Evolutionary conservation across 53 echinoderm and acorn worm genomes (phyloP).

Genomic region (Antedon mediterranea): DNA sequence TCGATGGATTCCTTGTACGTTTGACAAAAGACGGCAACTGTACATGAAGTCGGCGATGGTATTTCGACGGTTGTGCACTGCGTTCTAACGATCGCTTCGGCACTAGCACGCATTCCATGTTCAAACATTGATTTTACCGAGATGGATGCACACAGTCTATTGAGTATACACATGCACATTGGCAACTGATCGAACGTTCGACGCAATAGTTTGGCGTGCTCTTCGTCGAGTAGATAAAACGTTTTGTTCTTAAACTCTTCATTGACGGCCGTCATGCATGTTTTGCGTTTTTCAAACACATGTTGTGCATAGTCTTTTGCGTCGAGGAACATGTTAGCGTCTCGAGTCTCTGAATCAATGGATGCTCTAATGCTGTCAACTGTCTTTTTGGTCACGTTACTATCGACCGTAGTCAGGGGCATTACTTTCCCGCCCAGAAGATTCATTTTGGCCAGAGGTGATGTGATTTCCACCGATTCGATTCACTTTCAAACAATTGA

Average conservation of each 20-base stretch:
- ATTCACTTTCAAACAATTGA: too few species aligned
- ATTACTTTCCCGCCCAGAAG: too few species aligned
- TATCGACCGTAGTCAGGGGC: too few species aligned
- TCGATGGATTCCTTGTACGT: neutral
- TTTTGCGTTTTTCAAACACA: neutral
- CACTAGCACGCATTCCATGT: neutral
- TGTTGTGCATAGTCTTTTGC: neutral
- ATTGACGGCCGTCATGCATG: neutral
- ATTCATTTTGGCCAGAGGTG: too few species aligned
- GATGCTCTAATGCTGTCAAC: too few species aligned
- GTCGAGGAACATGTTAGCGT: neutral
- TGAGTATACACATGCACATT: neutral
- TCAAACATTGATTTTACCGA: neutral
- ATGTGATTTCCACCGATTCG: too few species aligned
- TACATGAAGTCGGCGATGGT: neutral
- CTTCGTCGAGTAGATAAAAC: neutral
- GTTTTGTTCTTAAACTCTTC: neutral
- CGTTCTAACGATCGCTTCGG: neutral
- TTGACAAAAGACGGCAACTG: neutral
- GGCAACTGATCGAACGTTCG: neutral
- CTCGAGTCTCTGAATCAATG: too few species aligned
- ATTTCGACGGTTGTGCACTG: neutral
- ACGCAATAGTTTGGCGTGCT: neutral
- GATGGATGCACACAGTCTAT: neutral
- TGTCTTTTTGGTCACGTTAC: too few species aligned